phyloP scores from a whole-genome alignment of 2,113 vertebrate species.

The Pica pica region DNA sequence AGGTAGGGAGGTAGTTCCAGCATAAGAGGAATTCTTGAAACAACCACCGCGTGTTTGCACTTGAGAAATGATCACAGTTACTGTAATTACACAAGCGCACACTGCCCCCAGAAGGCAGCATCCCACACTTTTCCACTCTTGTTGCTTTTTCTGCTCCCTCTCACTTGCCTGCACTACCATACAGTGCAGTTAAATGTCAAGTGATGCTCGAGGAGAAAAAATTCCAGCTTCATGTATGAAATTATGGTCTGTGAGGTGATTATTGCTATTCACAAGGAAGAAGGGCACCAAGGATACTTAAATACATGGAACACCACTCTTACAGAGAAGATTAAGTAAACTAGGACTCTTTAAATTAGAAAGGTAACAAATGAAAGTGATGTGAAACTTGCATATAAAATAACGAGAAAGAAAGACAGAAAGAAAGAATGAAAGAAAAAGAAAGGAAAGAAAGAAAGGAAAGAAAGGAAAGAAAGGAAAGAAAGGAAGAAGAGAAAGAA shows the following conservation, averaged over 20 bases:
- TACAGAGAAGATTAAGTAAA: neutral
- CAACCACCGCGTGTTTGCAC: neutral
- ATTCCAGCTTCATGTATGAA: neutral
- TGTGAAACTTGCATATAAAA: neutral
- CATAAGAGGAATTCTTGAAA: neutral
- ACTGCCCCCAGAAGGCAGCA: slow-evolving; percentile 49
- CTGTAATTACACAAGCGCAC: neutral
- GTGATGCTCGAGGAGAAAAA: neutral
- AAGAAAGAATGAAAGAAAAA: neutral
- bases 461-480: no score
- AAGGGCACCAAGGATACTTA: neutral
- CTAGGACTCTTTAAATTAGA: neutral
- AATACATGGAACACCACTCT: accelerated
- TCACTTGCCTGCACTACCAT: neutral
- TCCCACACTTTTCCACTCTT: neutral
- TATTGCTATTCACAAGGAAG: neutral
- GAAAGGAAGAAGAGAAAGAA: neutral
- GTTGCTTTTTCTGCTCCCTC: neutral
- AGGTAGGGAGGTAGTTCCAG: neutral
- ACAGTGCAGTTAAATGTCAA: neutral
- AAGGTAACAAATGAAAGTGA: neutral
- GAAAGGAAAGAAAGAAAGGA: neutral
- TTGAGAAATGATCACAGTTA: neutral
- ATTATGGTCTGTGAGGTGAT: neutral
- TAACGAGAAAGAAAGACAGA: neutral